Evolutionary conservation across 2,113 vertebrate species (phyloP), one percentile per base, ranked within the genome.

Genomic region (Phasianus colchicus): DNA sequence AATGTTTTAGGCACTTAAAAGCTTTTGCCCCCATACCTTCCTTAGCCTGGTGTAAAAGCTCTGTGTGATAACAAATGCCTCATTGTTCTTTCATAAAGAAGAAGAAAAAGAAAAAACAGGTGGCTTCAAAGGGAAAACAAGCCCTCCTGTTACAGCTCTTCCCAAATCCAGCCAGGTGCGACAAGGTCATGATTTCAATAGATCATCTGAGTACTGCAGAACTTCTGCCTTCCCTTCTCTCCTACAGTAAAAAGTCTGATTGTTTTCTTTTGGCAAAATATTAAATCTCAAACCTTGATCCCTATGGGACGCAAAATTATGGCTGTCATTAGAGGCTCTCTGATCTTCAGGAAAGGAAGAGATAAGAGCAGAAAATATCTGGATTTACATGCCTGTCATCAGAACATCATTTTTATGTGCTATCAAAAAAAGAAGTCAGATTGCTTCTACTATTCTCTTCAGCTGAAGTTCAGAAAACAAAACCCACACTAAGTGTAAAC

Each of bases 41-140:
- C 70, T 78, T 64, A 42, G 10, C 38, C 11, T 45, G 34, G 29
- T 47, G 38, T 82, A 69, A 71, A 47, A 69, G 21, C 25, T 42
- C 25, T 42, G 3, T 30, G 14, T 40, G 66, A 38, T 86, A 92
- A 85, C 34, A 54, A 69, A 27, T 76, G 60, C 17, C 34, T 86
- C 38, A n/a, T 91, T 72, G 54, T 84, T 73, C 22, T 70, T 65
- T 34, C 27, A 43, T 22, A 48, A 82, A 21, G n/a, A 27, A 54
- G 52, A 27, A 21, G 22, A 50, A 50, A 47, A 19, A 11, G 27
- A 48, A 24, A 42, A 48, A 76, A 5, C 2, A 19, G 10, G 87
- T 86, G 55, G 55, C 70, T 90, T 78, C 32, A 45, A 83, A 70
- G 34, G 45, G n/a, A 73, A 94, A 92, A 54, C 67, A 72, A 88